Evolutionary conservation across 2,888 invertebrate species (phyloP), one percentile per base, ranked within the genome.

Genomic region (Ellobium chinense): DNA sequence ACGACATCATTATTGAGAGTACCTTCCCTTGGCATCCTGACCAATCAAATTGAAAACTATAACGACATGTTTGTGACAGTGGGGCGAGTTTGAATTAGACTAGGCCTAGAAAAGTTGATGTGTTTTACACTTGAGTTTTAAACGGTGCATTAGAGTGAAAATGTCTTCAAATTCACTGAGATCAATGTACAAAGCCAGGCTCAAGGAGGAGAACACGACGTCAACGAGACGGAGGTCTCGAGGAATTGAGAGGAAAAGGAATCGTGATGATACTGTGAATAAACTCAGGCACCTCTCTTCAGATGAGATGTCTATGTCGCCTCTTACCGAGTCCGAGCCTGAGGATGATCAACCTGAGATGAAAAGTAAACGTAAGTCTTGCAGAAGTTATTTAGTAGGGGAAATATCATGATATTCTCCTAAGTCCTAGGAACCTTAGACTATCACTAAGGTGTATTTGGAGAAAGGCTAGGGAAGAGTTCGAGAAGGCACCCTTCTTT

Each of bases 271-370:
- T 34, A 82, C 83, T 73, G 46, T 86, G 5, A 84, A 87, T 73
- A 88, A 86, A 65, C 80, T 87, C 56, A 80, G 90, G 68, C 85
- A 87, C n/a, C 63, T 90, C 3, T 36, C 60, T 7, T 21, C 27
- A 24, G 84, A 77, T n/a, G 84, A 87, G 39, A 82, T 90, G 70
- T 89, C 89, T n/a, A n/a, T n/a, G n/a, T n/a, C n/a, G n/a, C n/a
- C n/a, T n/a, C n/a, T n/a, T n/a, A n/a, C n/a, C n/a, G n/a, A n/a
- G n/a, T n/a, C n/a, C n/a, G n/a, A n/a, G n/a, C n/a, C n/a, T n/a
- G n/a, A n/a, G n/a, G n/a, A n/a, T n/a, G n/a, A n/a, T n/a, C n/a
- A n/a, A n/a, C n/a, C n/a, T n/a, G n/a, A n/a, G n/a, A n/a, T n/a
- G n/a, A n/a, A n/a, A n/a, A n/a, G n/a, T n/a, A n/a, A n/a, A n/a